phyloP scores from a whole-genome alignment of 2,113 vertebrate genomes.

The Pundamilia nyererei region DNA sequence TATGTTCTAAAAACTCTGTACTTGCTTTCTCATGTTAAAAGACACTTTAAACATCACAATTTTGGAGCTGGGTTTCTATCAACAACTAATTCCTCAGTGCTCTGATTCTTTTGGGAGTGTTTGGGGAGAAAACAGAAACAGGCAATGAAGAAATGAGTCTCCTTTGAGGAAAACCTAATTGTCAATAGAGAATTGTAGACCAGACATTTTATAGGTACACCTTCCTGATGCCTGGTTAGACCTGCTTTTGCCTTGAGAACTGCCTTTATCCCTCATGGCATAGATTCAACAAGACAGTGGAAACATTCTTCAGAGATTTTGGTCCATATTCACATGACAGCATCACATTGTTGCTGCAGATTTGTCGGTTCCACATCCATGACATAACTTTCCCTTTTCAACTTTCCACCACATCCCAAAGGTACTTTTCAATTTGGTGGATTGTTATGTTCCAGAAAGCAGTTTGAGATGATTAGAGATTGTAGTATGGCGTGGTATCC shows the following conservation, averaged over 20 bases:
- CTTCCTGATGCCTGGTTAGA: background rate
- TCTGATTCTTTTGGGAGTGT: slow-evolving; percentile 26
- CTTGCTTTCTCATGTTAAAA: background rate
- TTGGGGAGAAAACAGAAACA: background rate
- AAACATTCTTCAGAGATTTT: background rate
- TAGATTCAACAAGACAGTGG: background rate
- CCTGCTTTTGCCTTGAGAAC: background rate
- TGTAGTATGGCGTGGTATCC: background rate
- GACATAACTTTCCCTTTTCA: background rate
- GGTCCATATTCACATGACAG: background rate
- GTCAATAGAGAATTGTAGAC: background rate
- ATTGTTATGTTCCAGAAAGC: background rate
- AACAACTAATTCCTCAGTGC: slow-evolving; percentile 7
- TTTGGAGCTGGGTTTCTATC: slow-evolving; percentile 4
- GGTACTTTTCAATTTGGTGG: background rate
- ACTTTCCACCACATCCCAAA: background rate
- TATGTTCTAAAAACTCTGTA: background rate
- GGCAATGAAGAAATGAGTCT: background rate
- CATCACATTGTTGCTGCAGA: accelerated
- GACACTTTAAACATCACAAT: background rate
- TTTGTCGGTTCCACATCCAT: background rate
- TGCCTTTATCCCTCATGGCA: background rate
- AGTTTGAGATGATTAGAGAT: background rate
- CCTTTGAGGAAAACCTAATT: background rate
- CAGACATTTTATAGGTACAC: background rate